These are phyloP conservation scores for Rhinogobio ventralis DNA, from an alignment of 2,797 vertebrate genomes.

Conservation along the genomic window DNA sequence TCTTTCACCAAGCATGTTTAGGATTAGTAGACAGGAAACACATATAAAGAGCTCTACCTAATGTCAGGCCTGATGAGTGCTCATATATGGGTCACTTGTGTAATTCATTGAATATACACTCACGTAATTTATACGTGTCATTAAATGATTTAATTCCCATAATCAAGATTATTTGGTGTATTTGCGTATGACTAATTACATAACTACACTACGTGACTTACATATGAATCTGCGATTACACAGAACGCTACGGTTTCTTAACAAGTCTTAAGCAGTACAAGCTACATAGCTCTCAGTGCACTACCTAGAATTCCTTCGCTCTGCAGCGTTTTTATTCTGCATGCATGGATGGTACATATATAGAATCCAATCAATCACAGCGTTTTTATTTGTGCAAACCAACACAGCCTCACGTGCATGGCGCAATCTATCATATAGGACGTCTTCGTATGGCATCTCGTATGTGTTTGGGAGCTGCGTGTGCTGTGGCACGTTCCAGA, in stretches of 20 bases:
- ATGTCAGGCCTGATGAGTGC: not conserved
- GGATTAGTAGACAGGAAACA: not conserved
- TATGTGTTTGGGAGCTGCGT: conserved; percentile 61
- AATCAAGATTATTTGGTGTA: conserved; percentile 17
- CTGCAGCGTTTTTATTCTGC: conserved; percentile 5
- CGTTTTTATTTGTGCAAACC: conserved; percentile 65
- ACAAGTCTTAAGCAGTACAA: not conserved
- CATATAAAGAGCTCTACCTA: not conserved
- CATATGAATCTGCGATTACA: conserved; percentile 23
- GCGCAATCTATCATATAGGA: conserved; percentile 77
- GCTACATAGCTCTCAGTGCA: not conserved
- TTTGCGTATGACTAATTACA: conserved; percentile 45
- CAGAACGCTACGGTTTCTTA: not conserved
- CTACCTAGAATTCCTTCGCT: not conserved
- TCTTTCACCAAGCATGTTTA: not conserved
- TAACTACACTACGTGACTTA: conserved; percentile 2
- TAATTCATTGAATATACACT: not conserved
- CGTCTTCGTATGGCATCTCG: conserved; percentile 73
- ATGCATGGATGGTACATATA: conserved; percentile 63
- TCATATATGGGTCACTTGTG: not conserved
- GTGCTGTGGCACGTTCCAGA: conserved; percentile 65
- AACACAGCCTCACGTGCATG: conserved; percentile 69
- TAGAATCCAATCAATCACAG: conserved; percentile 71
- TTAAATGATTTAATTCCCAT: conserved; percentile 30
- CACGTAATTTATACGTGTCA: conserved; percentile 12